A percentile compares a stretch with the other conserved stretches of the same genome.
Conservation (phyloP, 2,888 invertebrate species). For the Hipparchia sbordonii region DNA sequence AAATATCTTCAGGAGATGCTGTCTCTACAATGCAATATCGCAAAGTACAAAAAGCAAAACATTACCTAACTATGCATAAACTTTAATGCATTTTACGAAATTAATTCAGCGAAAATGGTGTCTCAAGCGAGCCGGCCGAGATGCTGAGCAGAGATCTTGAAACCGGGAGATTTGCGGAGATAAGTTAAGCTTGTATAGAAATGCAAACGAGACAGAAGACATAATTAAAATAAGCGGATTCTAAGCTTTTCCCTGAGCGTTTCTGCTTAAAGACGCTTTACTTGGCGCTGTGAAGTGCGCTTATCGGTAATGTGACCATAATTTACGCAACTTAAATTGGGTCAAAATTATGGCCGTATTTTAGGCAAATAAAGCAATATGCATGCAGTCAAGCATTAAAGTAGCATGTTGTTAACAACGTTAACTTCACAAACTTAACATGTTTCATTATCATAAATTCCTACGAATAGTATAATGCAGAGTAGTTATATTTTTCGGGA, state of each 20-base stretch:
- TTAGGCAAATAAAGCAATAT: too few relatives aligned
- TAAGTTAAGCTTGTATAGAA: constrained; percentile 29
- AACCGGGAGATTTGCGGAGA: constrained; percentile 40
- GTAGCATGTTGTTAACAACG: too few relatives aligned
- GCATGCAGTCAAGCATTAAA: too few relatives aligned
- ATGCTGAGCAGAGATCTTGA: constrained; percentile 32
- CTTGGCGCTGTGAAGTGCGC: constrained; percentile 16
- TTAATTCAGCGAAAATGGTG: constrained; percentile 58
- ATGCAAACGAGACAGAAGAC: constrained; percentile 31
- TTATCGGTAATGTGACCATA: neutral
- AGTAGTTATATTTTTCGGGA: too few relatives aligned
- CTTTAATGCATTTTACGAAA: constrained; percentile 37
- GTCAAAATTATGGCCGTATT: neutral
- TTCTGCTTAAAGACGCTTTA: constrained; percentile 7
- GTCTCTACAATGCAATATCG: too few relatives aligned
- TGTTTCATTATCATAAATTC: too few relatives aligned
- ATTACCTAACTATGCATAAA: too few relatives aligned
- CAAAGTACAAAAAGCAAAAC: too few relatives aligned
- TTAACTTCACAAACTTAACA: too few relatives aligned
- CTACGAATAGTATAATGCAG: too few relatives aligned
- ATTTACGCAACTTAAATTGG: neutral
- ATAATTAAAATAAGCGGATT: constrained; percentile 36
- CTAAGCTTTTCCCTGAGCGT: constrained; percentile 16
- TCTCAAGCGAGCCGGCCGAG: constrained; percentile 50
- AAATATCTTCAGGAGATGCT: too few relatives aligned